phyloP scores from a whole-genome alignment of 2,888 invertebrate genomes.

The Pilophorus perplexus region DNA sequence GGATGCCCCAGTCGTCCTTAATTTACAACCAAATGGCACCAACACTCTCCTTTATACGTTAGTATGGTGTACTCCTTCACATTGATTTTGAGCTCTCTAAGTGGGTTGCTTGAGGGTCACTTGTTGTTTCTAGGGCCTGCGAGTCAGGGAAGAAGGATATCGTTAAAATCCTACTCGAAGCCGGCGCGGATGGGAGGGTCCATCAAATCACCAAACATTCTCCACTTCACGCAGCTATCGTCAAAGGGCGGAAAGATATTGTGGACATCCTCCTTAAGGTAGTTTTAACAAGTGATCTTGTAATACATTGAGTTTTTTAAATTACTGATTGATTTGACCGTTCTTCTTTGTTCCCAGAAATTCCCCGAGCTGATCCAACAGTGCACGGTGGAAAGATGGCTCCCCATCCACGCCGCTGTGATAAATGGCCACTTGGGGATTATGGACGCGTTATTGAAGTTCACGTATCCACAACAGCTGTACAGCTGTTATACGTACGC shows the following conservation, averaged over 20 bases:
- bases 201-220: slow-evolving; percentile 90
- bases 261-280: slow-evolving; percentile 58
- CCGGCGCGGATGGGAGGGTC: slow-evolving; percentile 83
- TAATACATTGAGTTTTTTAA: neutral
- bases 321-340: too few species aligned
- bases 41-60: slow-evolving; percentile 84
- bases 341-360: slow-evolving; percentile 55
- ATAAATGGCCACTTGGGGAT: slow-evolving; percentile 80
- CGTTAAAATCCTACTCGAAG: slow-evolving; percentile 71
- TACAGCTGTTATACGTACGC: slow-evolving; percentile 60
- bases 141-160: slow-evolving; percentile 79
- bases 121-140: slow-evolving; percentile 64
- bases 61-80: slow-evolving; percentile 51
- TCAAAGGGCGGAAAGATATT: slow-evolving; percentile 61
- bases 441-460: slow-evolving; percentile 74
- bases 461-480: slow-evolving; percentile 73
- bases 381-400: slow-evolving; percentile 86
- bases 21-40: slow-evolving; percentile 83
- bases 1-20: slow-evolving; percentile 69
- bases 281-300: slow-evolving; percentile 25
- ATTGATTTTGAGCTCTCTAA: too few species aligned
- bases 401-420: slow-evolving; percentile 89
- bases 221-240: slow-evolving; percentile 86
- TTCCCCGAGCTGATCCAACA: slow-evolving; percentile 83
- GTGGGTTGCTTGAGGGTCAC: too few species aligned